These are phyloP conservation scores for Tipula unca DNA, from an alignment of 2,888 invertebrate genomes.

Conservation along the genomic window DNA sequence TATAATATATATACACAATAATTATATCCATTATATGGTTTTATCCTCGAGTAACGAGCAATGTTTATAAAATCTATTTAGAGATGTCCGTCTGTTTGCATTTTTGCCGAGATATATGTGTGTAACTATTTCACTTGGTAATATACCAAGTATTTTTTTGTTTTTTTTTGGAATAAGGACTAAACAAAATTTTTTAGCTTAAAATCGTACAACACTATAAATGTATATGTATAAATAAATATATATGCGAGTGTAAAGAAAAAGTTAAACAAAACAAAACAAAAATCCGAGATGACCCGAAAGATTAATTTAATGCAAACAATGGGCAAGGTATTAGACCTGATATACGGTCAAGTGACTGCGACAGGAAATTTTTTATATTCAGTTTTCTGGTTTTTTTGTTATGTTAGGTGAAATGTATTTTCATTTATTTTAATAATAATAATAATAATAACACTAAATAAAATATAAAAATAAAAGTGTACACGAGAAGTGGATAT, in stretches of 20 bases:
- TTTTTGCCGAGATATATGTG: not conserved
- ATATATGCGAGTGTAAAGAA: not conserved
- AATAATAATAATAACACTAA: not conserved
- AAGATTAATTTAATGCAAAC: constrained; percentile 24
- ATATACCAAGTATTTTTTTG: not conserved
- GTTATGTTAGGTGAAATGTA: constrained; percentile 9
- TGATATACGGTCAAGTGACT: constrained; percentile 24
- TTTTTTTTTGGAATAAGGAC: not conserved
- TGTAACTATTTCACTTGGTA: not conserved
- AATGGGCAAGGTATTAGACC: constrained; percentile 22
- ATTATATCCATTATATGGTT: not conserved
- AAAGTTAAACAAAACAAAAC: constrained; percentile 14
- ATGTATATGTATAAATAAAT: not conserved
- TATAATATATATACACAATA: not conserved
- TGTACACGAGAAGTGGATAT: not conserved
- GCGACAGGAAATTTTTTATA: constrained; percentile 21
- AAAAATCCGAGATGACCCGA: constrained; percentile 22
- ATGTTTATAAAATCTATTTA: not conserved
- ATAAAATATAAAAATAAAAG: not conserved
- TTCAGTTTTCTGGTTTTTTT: constrained; percentile 10
- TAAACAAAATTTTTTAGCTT: not conserved
- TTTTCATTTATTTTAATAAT: constrained; percentile 9
- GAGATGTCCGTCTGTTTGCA: not conserved
- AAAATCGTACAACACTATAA: not conserved
- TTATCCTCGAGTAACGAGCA: not conserved